These are phyloP conservation scores for Rachycentron canadum DNA, from an alignment of 2,797 vertebrate genomes.

Conservation along the genomic window DNA sequence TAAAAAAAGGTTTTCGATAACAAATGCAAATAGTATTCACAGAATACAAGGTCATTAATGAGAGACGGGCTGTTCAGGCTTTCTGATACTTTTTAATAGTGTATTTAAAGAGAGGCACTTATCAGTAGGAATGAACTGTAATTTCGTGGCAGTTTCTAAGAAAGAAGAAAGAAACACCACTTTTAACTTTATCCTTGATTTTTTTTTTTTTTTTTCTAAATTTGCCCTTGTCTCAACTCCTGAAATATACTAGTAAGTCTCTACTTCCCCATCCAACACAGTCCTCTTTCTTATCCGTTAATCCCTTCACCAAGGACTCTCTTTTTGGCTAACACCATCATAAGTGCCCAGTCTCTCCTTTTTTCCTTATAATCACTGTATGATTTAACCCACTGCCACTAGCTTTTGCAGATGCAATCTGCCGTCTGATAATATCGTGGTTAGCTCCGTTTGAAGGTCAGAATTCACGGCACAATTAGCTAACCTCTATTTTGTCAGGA, in stretches of 20 bases:
- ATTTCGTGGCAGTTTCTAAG: slow-evolving; percentile 31
- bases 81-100: slow-evolving; percentile 5
- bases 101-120: neutral
- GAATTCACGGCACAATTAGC: slow-evolving; percentile 68
- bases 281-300: slow-evolving; percentile 61
- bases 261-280: slow-evolving; percentile 44
- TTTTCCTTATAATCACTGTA: slow-evolving; percentile 58
- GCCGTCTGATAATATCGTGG: slow-evolving; percentile 66
- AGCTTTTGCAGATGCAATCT: slow-evolving; percentile 63
- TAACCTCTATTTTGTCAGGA: slow-evolving; percentile 57
- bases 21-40: slow-evolving; percentile 72
- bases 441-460: slow-evolving; percentile 73
- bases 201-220: slow-evolving; percentile 30
- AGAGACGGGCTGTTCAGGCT: neutral
- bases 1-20: slow-evolving; percentile 67
- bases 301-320: slow-evolving; percentile 70
- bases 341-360: slow-evolving; percentile 48
- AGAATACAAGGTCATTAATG: slow-evolving; percentile 62
- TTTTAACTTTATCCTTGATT: slow-evolving; percentile 44
- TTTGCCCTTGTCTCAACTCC: slow-evolving; percentile 53
- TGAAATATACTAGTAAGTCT: slow-evolving; percentile 44
- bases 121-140: slow-evolving; percentile 20
- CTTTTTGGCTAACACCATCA: slow-evolving; percentile 68
- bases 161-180: slow-evolving; percentile 33
- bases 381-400: slow-evolving; percentile 61